Evolutionary conservation across 64 coral and sea anemone genomes (phyloP).

Genomic region (Porites lutea): DNA sequence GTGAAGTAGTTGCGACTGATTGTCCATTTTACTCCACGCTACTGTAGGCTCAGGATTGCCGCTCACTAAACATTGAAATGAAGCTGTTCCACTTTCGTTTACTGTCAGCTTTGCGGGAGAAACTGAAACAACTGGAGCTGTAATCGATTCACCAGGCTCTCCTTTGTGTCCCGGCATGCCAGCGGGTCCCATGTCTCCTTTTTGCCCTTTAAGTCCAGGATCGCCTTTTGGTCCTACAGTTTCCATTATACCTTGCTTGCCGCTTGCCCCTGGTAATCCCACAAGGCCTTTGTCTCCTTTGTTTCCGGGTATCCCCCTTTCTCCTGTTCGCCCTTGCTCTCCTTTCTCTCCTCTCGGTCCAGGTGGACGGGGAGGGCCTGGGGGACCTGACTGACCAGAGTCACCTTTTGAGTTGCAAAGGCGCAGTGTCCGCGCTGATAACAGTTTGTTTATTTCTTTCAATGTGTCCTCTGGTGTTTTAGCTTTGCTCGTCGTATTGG

Average conservation of each 20-base stretch:
- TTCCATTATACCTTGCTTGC: slow-evolving; percentile 22
- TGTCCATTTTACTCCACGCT: slow-evolving; percentile 53
- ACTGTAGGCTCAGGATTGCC: slow-evolving; percentile 58
- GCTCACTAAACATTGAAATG: slow-evolving; percentile 53
- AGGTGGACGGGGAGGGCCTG: slow-evolving; percentile 12
- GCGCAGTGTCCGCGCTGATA: background rate
- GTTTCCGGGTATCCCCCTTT: background rate
- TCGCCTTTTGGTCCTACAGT: slow-evolving; percentile 1
- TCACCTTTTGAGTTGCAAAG: background rate
- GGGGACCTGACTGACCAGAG: background rate
- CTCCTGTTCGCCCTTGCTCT: background rate
- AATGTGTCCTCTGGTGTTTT: background rate
- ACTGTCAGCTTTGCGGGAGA: slow-evolving; percentile 19
- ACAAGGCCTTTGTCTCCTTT: slow-evolving; percentile 14
- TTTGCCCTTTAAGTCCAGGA: slow-evolving; percentile 43
- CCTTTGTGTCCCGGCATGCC: slow-evolving; percentile 59
- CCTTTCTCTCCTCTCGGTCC: slow-evolving; percentile 44
- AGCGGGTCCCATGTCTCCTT: slow-evolving; percentile 10
- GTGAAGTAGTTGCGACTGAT: background rate
- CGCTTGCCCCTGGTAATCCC: slow-evolving; percentile 23
- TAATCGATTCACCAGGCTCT: slow-evolving; percentile 37
- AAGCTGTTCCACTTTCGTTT: slow-evolving; percentile 21
- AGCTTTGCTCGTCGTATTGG: background rate
- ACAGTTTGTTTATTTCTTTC: background rate
- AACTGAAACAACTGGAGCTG: background rate